phyloP scores from a whole-genome alignment of 2,888 invertebrate species.

The Melolontha melolontha region DNA sequence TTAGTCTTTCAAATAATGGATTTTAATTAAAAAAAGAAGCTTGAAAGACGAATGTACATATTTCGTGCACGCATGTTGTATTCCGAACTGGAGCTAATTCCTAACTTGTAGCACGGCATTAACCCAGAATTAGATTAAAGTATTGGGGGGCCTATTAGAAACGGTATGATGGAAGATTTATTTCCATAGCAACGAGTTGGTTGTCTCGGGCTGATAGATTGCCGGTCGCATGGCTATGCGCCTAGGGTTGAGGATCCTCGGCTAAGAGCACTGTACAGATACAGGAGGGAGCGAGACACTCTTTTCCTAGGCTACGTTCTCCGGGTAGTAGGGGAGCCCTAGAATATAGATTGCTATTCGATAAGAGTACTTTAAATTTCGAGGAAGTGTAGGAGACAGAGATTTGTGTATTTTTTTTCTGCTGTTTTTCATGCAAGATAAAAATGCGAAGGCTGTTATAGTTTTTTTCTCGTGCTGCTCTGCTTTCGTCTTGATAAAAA shows the following conservation, averaged over 20 bases:
- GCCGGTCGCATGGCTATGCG: constrained; percentile 61
- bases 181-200: constrained; percentile 65
- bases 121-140: constrained; percentile 43
- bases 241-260: constrained; percentile 44
- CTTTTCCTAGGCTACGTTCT: constrained; percentile 47
- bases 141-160: constrained; percentile 65
- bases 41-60: constrained; percentile 21
- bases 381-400: constrained; percentile 57
- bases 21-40: constrained; percentile 2
- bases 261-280: constrained; percentile 41
- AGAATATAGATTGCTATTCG: constrained; percentile 58
- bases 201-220: constrained; percentile 65
- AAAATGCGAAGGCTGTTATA: constrained; percentile 44
- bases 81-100: constrained; percentile 16
- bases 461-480: constrained; percentile 33
- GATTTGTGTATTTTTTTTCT: constrained; percentile 54
- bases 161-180: constrained; percentile 66
- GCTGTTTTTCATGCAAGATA: constrained; percentile 50
- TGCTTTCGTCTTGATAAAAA: constrained; percentile 36
- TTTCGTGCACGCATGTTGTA: constrained; percentile 30
- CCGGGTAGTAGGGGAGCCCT: constrained; percentile 49
- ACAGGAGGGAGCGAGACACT: constrained; percentile 39
- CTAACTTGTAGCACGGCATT: constrained; percentile 34
- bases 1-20: constrained; percentile 10
- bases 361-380: constrained; percentile 60